Evolutionary conservation across 2,797 vertebrate species (phyloP).

Genomic region (Gymnoscopelus braueri): DNA sequence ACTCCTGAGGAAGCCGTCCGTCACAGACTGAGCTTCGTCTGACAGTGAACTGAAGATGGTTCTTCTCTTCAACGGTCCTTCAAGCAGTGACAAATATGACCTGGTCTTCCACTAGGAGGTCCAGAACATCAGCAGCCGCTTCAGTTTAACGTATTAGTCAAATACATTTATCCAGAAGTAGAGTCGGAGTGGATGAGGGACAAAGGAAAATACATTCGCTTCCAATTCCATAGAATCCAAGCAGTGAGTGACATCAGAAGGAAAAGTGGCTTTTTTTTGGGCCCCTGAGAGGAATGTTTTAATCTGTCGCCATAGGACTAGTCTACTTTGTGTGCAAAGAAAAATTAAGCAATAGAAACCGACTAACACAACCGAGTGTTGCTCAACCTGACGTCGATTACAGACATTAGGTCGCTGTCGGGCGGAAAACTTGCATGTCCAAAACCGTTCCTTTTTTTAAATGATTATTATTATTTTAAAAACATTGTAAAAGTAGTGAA

Average conservation of each 20-base stretch:
- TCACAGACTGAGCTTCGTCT: not conserved
- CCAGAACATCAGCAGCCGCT: not conserved
- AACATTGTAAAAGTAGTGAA: too few species aligned
- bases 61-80: not conserved
- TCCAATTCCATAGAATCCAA: constrained; percentile 22
- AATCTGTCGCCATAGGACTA: constrained; percentile 31
- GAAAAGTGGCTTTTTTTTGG: constrained; percentile 2
- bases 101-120: not conserved
- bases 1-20: too few species aligned
- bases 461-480: not conserved
- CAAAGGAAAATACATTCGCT: not conserved
- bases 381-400: constrained; percentile 43
- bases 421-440: not conserved
- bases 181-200: not conserved
- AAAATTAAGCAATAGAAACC: constrained; percentile 49
- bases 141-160: too few species aligned
- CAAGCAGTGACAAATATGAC: constrained; percentile 1
- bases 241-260: constrained; percentile 24
- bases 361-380: not conserved
- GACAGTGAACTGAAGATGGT: not conserved
- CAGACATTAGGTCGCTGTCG: constrained; percentile 42
- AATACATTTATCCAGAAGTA: not conserved
- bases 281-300: constrained; percentile 18
- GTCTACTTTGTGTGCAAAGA: constrained; percentile 45
- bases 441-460: not conserved